Evolutionary conservation across 2,888 invertebrate species (phyloP).

Genomic region (Ceratothoa steindachneri): DNA sequence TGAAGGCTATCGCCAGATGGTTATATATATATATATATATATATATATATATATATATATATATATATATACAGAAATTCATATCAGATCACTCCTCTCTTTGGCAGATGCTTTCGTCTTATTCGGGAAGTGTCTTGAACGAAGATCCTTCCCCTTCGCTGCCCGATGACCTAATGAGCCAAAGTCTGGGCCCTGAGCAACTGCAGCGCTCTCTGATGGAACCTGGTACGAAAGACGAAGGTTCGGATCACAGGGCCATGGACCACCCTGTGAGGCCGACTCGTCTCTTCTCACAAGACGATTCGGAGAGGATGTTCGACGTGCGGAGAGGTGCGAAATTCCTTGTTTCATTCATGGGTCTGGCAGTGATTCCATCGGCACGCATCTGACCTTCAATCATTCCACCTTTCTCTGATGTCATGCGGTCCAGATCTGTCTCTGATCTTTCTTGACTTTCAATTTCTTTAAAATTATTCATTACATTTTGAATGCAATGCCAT

Average conservation of each 20-base stretch:
- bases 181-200: slow-evolving; percentile 41
- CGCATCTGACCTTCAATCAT: too few relatives aligned
- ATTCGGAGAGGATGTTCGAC: neutral
- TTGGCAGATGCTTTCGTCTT: slow-evolving; percentile 4
- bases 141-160: neutral
- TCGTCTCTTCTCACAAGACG: neutral
- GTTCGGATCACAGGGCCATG: neutral
- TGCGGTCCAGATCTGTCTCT: slow-evolving; percentile 24
- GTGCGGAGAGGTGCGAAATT: neutral
- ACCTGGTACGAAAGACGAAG: neutral
- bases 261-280: neutral
- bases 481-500: neutral
- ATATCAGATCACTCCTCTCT: slow-evolving; percentile 3
- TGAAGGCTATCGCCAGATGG: too few relatives aligned
- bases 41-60: too few relatives aligned
- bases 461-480: neutral
- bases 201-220: slow-evolving; percentile 24
- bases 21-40: too few relatives aligned
- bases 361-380: neutral
- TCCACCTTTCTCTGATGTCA: slow-evolving; percentile 12
- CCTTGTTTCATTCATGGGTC: neutral
- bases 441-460: neutral
- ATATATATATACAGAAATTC: too few relatives aligned
- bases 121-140: neutral
- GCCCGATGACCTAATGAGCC: slow-evolving; percentile 31